A percentile compares a stretch with the other conserved stretches of the same genome.
Evolutionary conservation across 1,140 invertebrate genomes (phyloP).

Genomic region (Euwallacea fornicatus): DNA sequence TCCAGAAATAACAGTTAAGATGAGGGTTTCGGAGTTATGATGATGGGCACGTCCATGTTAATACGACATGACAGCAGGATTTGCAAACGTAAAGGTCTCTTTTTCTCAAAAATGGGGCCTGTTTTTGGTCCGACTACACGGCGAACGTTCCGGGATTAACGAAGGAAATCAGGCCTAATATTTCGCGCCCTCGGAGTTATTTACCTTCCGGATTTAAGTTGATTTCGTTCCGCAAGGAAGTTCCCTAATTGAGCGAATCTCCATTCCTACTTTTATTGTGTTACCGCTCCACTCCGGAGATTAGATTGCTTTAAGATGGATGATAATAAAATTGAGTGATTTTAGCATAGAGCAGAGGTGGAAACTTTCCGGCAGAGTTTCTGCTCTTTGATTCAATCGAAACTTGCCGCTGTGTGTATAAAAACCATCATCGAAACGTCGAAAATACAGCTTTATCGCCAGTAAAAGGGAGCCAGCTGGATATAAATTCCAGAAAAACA

Average conservation of each 20-base stretch:
- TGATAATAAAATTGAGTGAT: constrained; percentile 10
- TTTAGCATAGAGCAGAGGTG: neutral
- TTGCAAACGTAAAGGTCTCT: too few relatives aligned
- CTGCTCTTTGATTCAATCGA: too few relatives aligned
- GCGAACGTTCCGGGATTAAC: too few relatives aligned
- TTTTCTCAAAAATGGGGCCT: too few relatives aligned
- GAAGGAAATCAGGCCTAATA: constrained; percentile 12
- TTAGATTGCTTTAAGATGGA: constrained; percentile 20
- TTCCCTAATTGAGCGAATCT: constrained; percentile 24
- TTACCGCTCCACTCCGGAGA: constrained; percentile 18
- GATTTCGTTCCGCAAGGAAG: constrained; percentile 26
- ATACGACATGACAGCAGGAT: too few relatives aligned
- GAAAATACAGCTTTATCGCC: constrained; percentile 14
- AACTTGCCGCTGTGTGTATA: too few relatives aligned
- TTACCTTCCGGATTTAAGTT: constrained; percentile 25
- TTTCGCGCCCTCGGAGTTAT: constrained; percentile 9
- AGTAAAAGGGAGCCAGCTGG: constrained; percentile 9
- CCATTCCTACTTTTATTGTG: constrained; percentile 27
- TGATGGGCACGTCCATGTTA: neutral
- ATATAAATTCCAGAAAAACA: constrained; percentile 20
- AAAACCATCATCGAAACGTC: neutral
- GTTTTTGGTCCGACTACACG: too few relatives aligned
- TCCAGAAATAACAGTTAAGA: constrained; percentile 4
- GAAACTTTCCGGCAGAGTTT: too few relatives aligned
- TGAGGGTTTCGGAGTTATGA: constrained; percentile 5